These are phyloP conservation scores for Oscheius sp. DNA, from an alignment of 2,888 invertebrate genomes.

Conservation along the genomic window DNA sequence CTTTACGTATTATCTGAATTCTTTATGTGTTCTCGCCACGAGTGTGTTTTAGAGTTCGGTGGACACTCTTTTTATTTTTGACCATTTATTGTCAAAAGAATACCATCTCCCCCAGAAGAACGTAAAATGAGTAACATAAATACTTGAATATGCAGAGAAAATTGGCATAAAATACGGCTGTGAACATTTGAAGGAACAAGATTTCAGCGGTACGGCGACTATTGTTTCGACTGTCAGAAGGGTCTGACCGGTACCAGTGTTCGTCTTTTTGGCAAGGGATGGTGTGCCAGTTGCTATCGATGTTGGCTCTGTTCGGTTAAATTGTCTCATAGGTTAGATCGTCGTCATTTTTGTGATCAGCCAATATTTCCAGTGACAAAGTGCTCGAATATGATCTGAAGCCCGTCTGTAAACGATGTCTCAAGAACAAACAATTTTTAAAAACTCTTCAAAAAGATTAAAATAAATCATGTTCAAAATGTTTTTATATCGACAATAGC, in stretches of 20 bases:
- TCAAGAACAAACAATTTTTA: slow-evolving; percentile 46
- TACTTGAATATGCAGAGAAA: no score
- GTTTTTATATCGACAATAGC: background rate
- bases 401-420: slow-evolving; percentile 56
- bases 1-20: no score
- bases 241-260: slow-evolving; percentile 44
- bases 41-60: no score
- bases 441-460: slow-evolving; percentile 29
- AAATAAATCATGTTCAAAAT: background rate
- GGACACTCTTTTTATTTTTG: no score
- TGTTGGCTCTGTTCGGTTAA: slow-evolving; percentile 46
- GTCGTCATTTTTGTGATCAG: background rate
- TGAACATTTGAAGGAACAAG: no score
- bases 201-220: slow-evolving; percentile 42
- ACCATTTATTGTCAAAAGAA: no score
- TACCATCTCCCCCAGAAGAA: no score
- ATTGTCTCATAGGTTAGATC: slow-evolving; percentile 44
- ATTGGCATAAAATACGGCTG: no score
- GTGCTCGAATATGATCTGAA: slow-evolving; percentile 51
- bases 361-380: slow-evolving; percentile 49
- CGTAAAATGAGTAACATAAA: no score
- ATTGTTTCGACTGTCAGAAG: slow-evolving; percentile 49
- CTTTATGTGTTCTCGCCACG: no score
- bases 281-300: slow-evolving; percentile 50
- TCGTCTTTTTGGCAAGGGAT: slow-evolving; percentile 54